phyloP scores from a whole-genome alignment of 2,113 vertebrate species.

The Callipepla californica region DNA sequence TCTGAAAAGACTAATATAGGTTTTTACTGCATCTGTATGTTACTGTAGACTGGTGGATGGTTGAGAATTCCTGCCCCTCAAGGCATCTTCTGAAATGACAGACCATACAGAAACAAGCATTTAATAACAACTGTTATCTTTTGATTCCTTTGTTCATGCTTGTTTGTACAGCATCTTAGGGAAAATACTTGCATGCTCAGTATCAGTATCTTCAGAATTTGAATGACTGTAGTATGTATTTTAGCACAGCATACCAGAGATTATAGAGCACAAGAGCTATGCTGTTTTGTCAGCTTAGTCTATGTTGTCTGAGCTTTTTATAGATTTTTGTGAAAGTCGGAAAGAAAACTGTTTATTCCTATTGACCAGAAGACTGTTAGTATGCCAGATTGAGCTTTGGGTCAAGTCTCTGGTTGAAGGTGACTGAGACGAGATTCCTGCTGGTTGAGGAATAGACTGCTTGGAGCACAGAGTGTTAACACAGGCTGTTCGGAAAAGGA shows the following conservation, averaged over 20 bases:
- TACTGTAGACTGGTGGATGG: not conserved
- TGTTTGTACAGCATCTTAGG: not conserved
- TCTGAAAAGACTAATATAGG: not conserved
- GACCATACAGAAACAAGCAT: not conserved
- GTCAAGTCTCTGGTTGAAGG: not conserved
- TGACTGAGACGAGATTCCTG: not conserved
- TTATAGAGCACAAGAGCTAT: not conserved
- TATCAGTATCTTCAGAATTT: not conserved
- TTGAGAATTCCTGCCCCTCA: not conserved
- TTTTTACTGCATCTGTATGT: not conserved
- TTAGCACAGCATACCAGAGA: not conserved
- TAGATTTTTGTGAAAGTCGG: conserved; percentile 64
- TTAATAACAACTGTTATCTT: not conserved
- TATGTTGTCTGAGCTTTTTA: conserved; percentile 56
- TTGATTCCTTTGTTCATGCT: not conserved
- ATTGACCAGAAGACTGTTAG: conserved; percentile 59
- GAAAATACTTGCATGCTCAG: not conserved
- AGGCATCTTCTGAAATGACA: not conserved
- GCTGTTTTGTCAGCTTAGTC: not conserved
- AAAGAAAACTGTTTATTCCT: conserved; percentile 61
- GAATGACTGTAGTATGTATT: not conserved
- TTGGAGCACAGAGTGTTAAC: not conserved
- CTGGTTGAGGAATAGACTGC: not conserved
- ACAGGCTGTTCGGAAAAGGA: no score
- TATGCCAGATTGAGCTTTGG: conserved; percentile 44